Evolutionary conservation across 2,797 vertebrate genomes (phyloP), one percentile per base, ranked within the genome.

Genomic region (Melanotaenia pygmaea): DNA sequence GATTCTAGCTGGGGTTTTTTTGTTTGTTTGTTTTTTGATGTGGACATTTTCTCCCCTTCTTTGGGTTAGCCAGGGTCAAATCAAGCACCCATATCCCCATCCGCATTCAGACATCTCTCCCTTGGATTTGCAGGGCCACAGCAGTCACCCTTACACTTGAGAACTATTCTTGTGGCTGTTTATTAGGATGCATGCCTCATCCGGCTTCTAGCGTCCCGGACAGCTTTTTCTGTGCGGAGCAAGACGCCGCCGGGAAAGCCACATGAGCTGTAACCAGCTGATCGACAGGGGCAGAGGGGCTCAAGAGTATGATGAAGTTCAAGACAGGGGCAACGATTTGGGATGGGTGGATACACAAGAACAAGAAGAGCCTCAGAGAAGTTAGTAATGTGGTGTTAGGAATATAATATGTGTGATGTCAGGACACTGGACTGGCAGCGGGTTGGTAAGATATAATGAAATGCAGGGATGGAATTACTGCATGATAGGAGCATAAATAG

Each of bases 141-240:
- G 34, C 34, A 53, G 1, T 1, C 10, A 5, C 22, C 35, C 58
- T 63, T 37, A 26, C 26, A 43, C 60, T 56, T 14, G 20, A 47
- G 43, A 59, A 83, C 89, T 93, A 91, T 94, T 94, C 89, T 74
- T 66, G 87, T 91, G 75, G 56, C 83, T 92, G 92, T 94, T 94
- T 92, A 92, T 93, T 86, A 75, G 72, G 80, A 83, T 74, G 53
- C 76, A 57, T 92, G 89, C 83, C 86, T 74, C 58, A 12, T 57
- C 51, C 57, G 11, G 61, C 40, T 86, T 62, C 80, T 77, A 58
- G 35, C 72, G 63, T 67, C 57, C 75, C 24, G 45, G 59, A 24
- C 57, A 22, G 69, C 60, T 51, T 80, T 65, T 60, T 34, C 59
- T 58, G 28, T 5, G 30, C 38, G 2, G 64, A 69, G 60, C 67